Base-by-base conservation (phyloP, 2,113 vertebrate genomes). In the Cephalopholis sonnerati region DNA sequence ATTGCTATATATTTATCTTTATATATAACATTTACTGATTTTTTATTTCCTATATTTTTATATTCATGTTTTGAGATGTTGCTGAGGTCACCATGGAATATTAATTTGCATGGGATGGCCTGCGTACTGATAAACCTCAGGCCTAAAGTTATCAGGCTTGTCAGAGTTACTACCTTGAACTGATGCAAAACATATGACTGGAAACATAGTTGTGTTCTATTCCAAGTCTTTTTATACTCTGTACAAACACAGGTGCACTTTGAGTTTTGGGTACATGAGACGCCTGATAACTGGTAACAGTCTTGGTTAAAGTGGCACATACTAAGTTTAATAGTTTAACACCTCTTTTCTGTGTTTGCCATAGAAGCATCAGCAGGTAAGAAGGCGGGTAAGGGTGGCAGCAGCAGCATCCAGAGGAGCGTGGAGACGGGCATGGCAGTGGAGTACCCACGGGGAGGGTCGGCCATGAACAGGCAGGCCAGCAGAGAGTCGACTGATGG, bases 381-480 rank as follows among this genome's bases (percentile, higher is more conserved):
- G 59, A 99, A 98, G 93, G 96, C 46, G 36, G 84, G 91, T 10
- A 99, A 98, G 91, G 96, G 73, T 2, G 92, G 87, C 66, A 87
- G 90, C 90, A 94, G 90, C 88, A 95, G 96, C 90, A 99, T 99
- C 87, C 98, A 99, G 93, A 95, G 98, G 90, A 99, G 98, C 93
- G 98, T 97, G 91, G 98, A 99, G 92, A 99, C 98, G 0, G 98
- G 98, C 48, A 98, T 98, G 98, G 98, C 98, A 3, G 98, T 98
- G 39, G 98, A 99, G 92, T 95, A 89, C 67, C 98, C 98, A 79
- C 96, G 98, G 4, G 93, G 93, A 72, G 89, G 90, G 57, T 97
- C 95, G 9, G 93, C 95, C 74, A 99, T 99, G 97, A 97, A 97
- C 69, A 95, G 98, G 25, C 98, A 99, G 77, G 96, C 98, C 18